Evolutionary conservation across 2,888 invertebrate species (phyloP), one percentile per base, ranked within the genome.

Genomic region (Drosophila barbarae): DNA sequence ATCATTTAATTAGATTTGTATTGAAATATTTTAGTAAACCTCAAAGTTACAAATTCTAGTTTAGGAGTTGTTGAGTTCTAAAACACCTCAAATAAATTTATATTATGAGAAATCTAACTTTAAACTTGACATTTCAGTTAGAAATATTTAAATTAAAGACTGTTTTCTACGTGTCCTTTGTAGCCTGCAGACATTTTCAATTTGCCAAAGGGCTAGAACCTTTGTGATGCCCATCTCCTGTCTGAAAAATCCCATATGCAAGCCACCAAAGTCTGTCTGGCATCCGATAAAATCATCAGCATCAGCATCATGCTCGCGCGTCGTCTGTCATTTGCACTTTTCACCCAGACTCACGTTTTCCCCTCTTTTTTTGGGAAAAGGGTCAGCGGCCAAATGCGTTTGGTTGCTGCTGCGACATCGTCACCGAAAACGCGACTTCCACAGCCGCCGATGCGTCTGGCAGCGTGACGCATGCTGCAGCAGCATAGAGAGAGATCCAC

Each of bases 401-500:
- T 47, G 53, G n/a, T 7, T 26, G 26, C 26, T 42, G 49, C 47
- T 52, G 64, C 47, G 56, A 60, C 63, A 54, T 50, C 58, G 46
- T 36, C 44, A 64, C 28, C 32, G 36, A 39, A 54, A 46, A 57
- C 41, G 39, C 52, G 51, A 46, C 55, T 58, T 50, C 28, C 56
- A 50, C 34, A 36, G 79, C 65, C 75, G 81, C 77, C 77, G 66
- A 63, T 78, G 76, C 78, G 78, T 84, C 83, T 79, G 85, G 83
- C 69, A 63, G 82, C 76, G 72, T 81, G 82, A 81, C 82, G 76
- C 79, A 79, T 76, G 76, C 77, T 51, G 44, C 77, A 50, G 28
- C 46, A 58, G 30, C 65, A 42, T 12, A 38, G 39, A 21, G 41
- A 41, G 36, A 15, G 21, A 38, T 38, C 23, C 36, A 21, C 13